Evolutionary conservation across 2,113 vertebrate genomes (phyloP).

Genomic region (Elgaria multicarinata): DNA sequence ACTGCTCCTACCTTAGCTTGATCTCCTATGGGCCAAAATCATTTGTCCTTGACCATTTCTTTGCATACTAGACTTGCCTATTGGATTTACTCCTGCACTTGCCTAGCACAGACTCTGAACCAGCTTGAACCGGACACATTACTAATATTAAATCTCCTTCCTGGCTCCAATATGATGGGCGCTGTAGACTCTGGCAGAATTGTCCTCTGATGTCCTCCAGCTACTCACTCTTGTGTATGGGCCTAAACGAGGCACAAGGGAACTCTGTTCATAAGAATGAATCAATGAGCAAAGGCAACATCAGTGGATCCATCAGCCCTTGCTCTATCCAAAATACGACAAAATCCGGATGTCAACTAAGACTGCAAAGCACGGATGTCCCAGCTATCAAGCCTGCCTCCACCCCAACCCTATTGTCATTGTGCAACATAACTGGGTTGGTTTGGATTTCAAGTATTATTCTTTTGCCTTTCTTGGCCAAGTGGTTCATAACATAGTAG

Average conservation of each 20-base stretch:
- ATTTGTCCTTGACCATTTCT: too few relatives aligned
- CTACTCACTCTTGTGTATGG: background rate
- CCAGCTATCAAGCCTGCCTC: constrained; percentile 1
- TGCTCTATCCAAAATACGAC: background rate
- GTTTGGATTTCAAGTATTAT: background rate
- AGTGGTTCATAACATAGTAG: background rate
- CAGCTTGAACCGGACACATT: background rate
- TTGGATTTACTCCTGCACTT: too few relatives aligned
- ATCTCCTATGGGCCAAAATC: too few relatives aligned
- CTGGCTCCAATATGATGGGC: background rate
- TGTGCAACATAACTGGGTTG: constrained; percentile 9
- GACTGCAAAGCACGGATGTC: background rate
- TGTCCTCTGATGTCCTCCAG: background rate
- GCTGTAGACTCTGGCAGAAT: background rate
- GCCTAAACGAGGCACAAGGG: background rate
- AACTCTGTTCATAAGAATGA: background rate
- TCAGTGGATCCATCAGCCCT: background rate
- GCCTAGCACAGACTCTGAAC: too few relatives aligned
- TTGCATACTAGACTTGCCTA: too few relatives aligned
- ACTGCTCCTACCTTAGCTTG: too few relatives aligned
- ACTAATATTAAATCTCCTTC: background rate
- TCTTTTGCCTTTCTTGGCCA: background rate
- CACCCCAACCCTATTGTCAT: background rate
- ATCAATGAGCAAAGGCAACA: background rate
- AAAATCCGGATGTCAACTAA: background rate